Base-by-base conservation (phyloP, 2,888 invertebrate genomes). In the Netelia fuscicornis region DNA sequence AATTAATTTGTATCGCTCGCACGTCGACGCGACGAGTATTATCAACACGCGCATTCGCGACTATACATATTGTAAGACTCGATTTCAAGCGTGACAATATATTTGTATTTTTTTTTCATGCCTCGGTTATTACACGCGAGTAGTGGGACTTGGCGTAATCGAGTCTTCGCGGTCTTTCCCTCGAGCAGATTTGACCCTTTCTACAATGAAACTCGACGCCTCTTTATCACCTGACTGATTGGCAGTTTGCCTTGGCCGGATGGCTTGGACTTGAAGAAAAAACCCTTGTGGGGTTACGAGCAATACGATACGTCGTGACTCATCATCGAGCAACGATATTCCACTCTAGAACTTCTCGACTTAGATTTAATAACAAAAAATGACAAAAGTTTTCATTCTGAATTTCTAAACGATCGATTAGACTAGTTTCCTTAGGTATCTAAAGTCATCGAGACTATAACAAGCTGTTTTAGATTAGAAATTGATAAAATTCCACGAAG, bases 121-220 rank as follows among this genome's bases (percentile, higher is more conserved):
- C 23, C 5, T n/a, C 23, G 37, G 37, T 37, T 37, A 37, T 37
- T 37, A 13, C 5, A 44, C 5, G 20, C 20, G 52, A 58, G 20
- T 44, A 13, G 76, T 25, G 30, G 58, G 56, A 78, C 68, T 75
- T 75, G 17, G 44, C 58, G 75, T 30, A 83, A 75, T 60, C 17
- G 80, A 71, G n/a, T 58, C 79, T 13, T 67, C 11, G 65, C 54
- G 76, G 77, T 83, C 2, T 48, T 72, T 62, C 56, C 79, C 37
- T 23, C 11, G 44, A 17, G 77, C 58, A 68, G 67, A 72, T 82
- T 84, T 76, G 72, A 71, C 60, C 75, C 67, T 48, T n/a, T 6
- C 1, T 37, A 37, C 37, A 5, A n/a, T 30, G 80, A 81, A 84
- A 84, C 81, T 81, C 54, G 71, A 84, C 42, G 60, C 84, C 70